Conservation (phyloP, 2,888 invertebrate genomes). For the Tethea ocularis region DNA sequence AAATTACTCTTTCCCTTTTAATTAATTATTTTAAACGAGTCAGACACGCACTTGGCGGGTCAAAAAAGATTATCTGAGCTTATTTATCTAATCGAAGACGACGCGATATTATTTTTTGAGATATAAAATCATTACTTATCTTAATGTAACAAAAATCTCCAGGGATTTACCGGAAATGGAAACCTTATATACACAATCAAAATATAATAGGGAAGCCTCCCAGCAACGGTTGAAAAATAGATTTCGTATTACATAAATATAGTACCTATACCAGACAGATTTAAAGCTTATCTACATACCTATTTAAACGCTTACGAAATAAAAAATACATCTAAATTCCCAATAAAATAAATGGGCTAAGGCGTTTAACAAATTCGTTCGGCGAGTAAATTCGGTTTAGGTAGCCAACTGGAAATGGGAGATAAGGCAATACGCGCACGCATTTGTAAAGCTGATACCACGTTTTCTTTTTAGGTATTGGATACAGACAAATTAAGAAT, state of each 20-base stretch:
- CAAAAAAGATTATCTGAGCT: too few species aligned
- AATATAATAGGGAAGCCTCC: neutral
- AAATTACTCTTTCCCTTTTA: too few species aligned
- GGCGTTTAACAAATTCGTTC: conserved; percentile 63
- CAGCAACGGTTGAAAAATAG: neutral
- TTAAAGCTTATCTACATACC: neutral
- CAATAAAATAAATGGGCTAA: conserved; percentile 55
- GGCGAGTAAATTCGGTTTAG: conserved; percentile 51
- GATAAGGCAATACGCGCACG: conserved; percentile 60
- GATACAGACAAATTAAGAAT: conserved; percentile 1
- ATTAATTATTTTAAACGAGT: too few species aligned
- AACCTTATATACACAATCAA: neutral
- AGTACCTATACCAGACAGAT: neutral
- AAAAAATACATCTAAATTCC: conserved; percentile 34
- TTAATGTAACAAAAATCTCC: too few species aligned
- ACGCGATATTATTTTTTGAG: too few species aligned
- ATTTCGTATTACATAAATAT: neutral
- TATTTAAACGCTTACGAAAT: conserved; percentile 3
- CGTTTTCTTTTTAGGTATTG: conserved; percentile 10
- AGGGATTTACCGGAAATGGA: neutral
- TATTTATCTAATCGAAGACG: too few species aligned
- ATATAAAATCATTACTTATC: neutral
- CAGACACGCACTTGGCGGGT: too few species aligned
- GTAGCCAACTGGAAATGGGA: conserved; percentile 63
- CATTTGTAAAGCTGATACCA: conserved; percentile 32